Base-by-base conservation (phyloP, 2,113 vertebrate genomes). In the Pithys albifrons region DNA sequence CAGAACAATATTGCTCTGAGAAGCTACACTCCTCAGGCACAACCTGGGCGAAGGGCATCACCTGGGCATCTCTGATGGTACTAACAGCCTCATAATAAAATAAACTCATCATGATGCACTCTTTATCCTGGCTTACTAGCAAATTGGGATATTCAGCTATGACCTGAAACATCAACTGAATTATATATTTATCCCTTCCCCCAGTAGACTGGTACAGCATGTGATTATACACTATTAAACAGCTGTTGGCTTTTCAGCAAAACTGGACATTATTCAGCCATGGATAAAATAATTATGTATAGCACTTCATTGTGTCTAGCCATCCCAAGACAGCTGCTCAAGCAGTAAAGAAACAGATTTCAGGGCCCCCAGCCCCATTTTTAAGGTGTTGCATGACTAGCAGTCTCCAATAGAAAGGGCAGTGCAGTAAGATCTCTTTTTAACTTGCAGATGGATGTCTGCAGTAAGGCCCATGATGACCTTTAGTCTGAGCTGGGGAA, bases 241-340 rank as follows among this genome's bases (percentile, higher is more conserved):
- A 94, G 89, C 94, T 95, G 91, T 37, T 89, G 89, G 78, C 76
- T 93, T 96, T 93, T 7, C 12, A 92, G 81, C 57, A 96, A 85
- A 94, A 61, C 73, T 91, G 91, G 85, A 52, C 46, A 72, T 45
- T 29, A 1, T 78, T 94, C 88, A 96, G 46, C 57, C 79, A 46
- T 18, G 79, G 79, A 79, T 88, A 87, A 90, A 97, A 71, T 48
- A 90, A 95, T 95, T 86, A 84, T 67, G 57, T 55, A 75, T 23
- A 91, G 75, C 55, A 72, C 64, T 83, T 95, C 67, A 69, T 52
- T 66, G 79, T 93, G 72, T 71, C 91, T 72, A 66, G 62, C 61
- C 65, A 41, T 77, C 69, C 65, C 0, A 0, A 91, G 52, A 84
- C 76, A 96, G 88, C 92, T 96, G 92, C 70, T 91, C 46, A 58